A percentile compares a stretch with the other conserved stretches of the same genome.
Conservation (phyloP, 2,888 invertebrate genomes). For the Urechis unicinctus region DNA sequence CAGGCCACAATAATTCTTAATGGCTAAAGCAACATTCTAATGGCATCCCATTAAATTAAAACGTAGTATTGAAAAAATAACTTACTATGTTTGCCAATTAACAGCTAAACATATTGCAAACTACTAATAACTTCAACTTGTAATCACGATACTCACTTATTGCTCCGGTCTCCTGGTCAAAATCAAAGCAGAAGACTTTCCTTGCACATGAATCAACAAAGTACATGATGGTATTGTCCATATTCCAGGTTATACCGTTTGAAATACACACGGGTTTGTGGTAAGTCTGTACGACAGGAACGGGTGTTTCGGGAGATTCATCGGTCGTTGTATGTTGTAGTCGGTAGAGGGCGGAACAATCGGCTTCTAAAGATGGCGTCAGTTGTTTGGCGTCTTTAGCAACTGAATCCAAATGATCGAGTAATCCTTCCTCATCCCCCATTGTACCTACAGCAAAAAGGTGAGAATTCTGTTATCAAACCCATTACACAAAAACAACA, state of each 20-base stretch:
- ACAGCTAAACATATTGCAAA: no score
- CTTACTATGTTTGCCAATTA: no score
- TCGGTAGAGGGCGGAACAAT: conserved; percentile 29
- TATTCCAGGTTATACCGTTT: conserved; percentile 73
- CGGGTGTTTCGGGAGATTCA: neutral
- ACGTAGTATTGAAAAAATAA: no score
- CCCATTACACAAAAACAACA: neutral
- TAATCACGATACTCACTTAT: conserved; percentile 57
- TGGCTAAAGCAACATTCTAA: no score
- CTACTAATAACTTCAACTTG: neutral
- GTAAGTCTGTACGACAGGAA: neutral
- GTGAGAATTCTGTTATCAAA: neutral
- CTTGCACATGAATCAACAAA: conserved; percentile 69
- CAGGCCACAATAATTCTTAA: no score
- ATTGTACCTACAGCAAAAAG: conserved; percentile 33
- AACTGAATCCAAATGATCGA: neutral
- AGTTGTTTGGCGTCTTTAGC: neutral
- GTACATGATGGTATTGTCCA: conserved; percentile 65
- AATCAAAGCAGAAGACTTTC: conserved; percentile 67
- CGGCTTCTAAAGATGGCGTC: conserved; percentile 22
- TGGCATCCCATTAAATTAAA: no score
- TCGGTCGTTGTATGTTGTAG: neutral
- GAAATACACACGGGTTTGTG: conserved; percentile 53
- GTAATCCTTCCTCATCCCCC: conserved; percentile 27
- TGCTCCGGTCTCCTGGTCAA: conserved; percentile 59